Conservation (phyloP, 2,888 invertebrate species). For the Lycocerus yunnanus region DNA sequence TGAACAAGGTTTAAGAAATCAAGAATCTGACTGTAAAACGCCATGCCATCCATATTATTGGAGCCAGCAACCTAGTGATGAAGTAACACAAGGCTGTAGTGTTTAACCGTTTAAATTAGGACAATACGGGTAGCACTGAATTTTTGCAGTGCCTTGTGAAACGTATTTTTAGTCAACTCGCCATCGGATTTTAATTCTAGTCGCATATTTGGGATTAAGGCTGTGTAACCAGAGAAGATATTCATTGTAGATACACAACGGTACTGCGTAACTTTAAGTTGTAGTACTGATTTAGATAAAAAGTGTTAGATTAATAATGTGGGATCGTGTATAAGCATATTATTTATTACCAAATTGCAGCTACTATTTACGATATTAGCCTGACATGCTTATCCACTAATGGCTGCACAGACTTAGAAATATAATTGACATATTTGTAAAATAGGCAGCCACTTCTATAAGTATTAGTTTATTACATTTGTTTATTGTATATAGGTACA, state of each 20-base stretch:
- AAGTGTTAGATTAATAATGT: conserved; percentile 7
- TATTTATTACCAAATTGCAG: conserved; percentile 22
- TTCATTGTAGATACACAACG: conserved; percentile 38
- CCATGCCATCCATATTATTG: conserved; percentile 58
- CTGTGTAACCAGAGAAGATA: conserved; percentile 54
- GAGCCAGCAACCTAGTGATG: conserved; percentile 60
- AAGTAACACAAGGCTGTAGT: conserved; percentile 61
- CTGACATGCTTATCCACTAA: conserved; percentile 18
- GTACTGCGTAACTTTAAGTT: conserved; percentile 32
- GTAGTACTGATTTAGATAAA: conserved; percentile 15
- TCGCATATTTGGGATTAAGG: conserved; percentile 50
- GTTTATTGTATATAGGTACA: conserved; percentile 8
- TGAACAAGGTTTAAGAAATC: conserved; percentile 68
- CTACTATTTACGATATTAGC: conserved; percentile 14
- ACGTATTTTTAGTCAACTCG: conserved; percentile 23
- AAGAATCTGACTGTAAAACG: conserved; percentile 51
- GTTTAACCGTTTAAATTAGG: conserved; percentile 51
- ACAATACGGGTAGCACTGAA: conserved; percentile 30
- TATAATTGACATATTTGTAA: conserved; percentile 11
- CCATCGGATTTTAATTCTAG: conserved; percentile 43
- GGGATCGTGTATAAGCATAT: conserved; percentile 5
- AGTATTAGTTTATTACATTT: conserved; percentile 18
- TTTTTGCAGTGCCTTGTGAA: conserved; percentile 23
- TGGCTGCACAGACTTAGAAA: conserved; percentile 20
- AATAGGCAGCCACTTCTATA: conserved; percentile 21